phyloP scores from a whole-genome alignment of 1,140 invertebrate species.

The Drosophila orena region DNA sequence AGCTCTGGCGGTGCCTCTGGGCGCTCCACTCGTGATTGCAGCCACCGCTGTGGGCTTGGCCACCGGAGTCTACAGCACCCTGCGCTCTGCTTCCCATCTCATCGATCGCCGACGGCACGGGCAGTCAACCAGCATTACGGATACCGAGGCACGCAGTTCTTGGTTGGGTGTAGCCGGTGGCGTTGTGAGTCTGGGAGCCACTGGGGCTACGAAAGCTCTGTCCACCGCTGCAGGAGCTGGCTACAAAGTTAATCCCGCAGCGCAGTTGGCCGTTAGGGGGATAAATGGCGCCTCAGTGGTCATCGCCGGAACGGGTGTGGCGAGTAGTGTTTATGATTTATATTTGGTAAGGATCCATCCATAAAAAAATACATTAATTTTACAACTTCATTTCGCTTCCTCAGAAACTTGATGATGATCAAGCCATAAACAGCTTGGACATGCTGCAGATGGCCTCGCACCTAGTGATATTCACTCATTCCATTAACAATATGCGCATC shows the following conservation, averaged over 20 bases:
- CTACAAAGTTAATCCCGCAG: slow-evolving; percentile 35
- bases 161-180: slow-evolving; percentile 78
- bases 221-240: slow-evolving; percentile 29
- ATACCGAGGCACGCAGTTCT: slow-evolving; percentile 66
- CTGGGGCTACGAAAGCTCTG: slow-evolving; percentile 61
- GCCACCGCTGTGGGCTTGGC: slow-evolving; percentile 60
- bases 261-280: slow-evolving; percentile 57
- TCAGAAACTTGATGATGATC: slow-evolving; percentile 63
- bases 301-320: slow-evolving; percentile 64
- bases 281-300: slow-evolving; percentile 69
- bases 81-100: slow-evolving; percentile 57
- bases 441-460: slow-evolving; percentile 69
- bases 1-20: slow-evolving; percentile 60
- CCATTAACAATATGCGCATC: slow-evolving; percentile 71
- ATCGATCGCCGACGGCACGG: slow-evolving; percentile 62
- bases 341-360: slow-evolving; percentile 43
- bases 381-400: no score
- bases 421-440: slow-evolving; percentile 51
- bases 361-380: neutral
- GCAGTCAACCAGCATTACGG: slow-evolving; percentile 51
- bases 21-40: slow-evolving; percentile 46
- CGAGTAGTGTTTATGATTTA: slow-evolving; percentile 66
- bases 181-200: slow-evolving; percentile 62
- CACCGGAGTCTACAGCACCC: slow-evolving; percentile 53
- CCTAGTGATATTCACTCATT: slow-evolving; percentile 72